These are phyloP conservation scores for Actinostola sp. DNA, from an alignment of 92 coral and sea anemone genomes.

Conservation along the genomic window DNA sequence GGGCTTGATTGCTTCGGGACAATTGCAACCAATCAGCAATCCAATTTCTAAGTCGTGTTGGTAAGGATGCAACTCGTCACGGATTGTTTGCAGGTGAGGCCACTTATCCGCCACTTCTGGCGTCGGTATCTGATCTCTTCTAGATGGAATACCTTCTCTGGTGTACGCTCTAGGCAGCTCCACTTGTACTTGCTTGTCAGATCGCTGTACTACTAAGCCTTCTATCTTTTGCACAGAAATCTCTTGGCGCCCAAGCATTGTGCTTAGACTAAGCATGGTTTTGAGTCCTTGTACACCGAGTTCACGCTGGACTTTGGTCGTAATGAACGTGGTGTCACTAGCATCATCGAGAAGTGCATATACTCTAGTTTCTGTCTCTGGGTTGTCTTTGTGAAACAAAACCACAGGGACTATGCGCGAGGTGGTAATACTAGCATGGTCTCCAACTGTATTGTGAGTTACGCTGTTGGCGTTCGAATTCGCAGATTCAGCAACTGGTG, in stretches of 20 bases:
- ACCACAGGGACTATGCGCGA: conserved; percentile 31
- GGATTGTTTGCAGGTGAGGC: conserved; percentile 47
- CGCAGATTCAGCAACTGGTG: no score
- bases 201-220: conserved; percentile 18
- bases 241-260: conserved; percentile 39
- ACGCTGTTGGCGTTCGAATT: conserved; percentile 20
- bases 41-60: conserved; percentile 40
- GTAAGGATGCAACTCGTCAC: conserved; percentile 25
- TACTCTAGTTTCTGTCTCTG: conserved; percentile 2
- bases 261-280: conserved; percentile 16
- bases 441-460: conserved; percentile 1
- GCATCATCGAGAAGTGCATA: conserved; percentile 51
- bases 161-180: conserved; percentile 28
- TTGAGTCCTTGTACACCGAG: conserved; percentile 20
- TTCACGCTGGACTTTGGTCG: neutral
- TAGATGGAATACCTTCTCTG: conserved; percentile 1
- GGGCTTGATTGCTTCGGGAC: conserved; percentile 54
- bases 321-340: conserved; percentile 38
- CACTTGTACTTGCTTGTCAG: neutral
- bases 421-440: conserved; percentile 5
- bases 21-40: conserved; percentile 58
- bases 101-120: conserved; percentile 47
- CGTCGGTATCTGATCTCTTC: conserved; percentile 56
- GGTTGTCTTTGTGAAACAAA: conserved; percentile 34
- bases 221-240: conserved; percentile 22